Base-by-base conservation (phyloP, 2,888 invertebrate species). In the Habroteleia sp. region DNA sequence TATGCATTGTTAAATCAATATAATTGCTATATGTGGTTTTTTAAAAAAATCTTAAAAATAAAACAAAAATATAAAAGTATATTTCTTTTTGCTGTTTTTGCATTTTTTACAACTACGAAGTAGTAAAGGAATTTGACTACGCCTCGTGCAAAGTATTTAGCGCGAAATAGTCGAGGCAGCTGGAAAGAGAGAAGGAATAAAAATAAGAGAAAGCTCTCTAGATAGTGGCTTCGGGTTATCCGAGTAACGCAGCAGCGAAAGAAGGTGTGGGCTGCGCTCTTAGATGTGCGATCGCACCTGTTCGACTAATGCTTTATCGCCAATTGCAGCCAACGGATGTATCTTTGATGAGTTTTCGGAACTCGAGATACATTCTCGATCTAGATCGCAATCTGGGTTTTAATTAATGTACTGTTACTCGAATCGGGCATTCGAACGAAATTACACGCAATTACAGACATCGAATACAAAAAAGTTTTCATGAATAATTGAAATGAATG, bases 161-260 rank as follows among this genome's bases (percentile, higher is more conserved):
- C 58, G 46, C 48, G 42, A 56, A 65, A 62, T 37, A 48, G 50
- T 54, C 63, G 52, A 35, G 14, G 52, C 16, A 20, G 41, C 52
- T 50, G 25, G 31, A 11, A 17, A 13, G 39, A 50, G 42, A 39
- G 27, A 27, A 33, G 37, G 56, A 77, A 63, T 62, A 66, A 76
- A 69, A 66, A 65, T 66, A 46, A 46, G 46, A 72, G 72, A 72
- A 56, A 69, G 74, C 27, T 16, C 56, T 73, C 69, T 68, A 76
- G 65, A 5, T 20, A 20, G 5, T 20, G 20, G 48, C 48, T 74
- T 74, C 74, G 37, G 48, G 56, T 56, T 41, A 72, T 71, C 62
- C 29, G 42, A 52, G 66, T 66, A 72, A 68, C 54, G 68, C 56
- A 41, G 56, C 48, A 50, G 48, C 16, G 20, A 27, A 37, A 41